Conservation (phyloP, 2,113 vertebrate genomes). For the Sander lucioperca region DNA sequence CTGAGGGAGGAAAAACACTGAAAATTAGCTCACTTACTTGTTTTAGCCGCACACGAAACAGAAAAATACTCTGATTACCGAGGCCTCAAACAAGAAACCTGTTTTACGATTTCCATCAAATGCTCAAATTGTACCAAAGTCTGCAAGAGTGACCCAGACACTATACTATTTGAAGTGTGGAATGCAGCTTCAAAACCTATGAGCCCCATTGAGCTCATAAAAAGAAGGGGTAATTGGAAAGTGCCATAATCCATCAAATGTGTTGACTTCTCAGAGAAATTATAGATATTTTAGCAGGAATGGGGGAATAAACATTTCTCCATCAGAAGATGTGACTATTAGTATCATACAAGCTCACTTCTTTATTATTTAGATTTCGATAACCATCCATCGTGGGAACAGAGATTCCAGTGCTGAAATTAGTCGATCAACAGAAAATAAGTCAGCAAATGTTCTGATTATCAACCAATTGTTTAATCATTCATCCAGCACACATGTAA, state of each 20-base stretch:
- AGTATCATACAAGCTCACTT: not conserved
- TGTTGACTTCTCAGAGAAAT: constrained; percentile 19
- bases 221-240: constrained; percentile 17
- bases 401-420: not conserved
- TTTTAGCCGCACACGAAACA: not conserved
- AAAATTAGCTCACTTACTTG: constrained; percentile 6
- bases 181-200: constrained; percentile 43
- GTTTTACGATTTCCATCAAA: constrained; percentile 32
- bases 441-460: not conserved
- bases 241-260: constrained; percentile 42
- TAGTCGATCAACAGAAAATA: not conserved
- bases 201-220: constrained; percentile 23
- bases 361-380: not conserved
- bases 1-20: constrained; percentile 73
- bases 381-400: not conserved
- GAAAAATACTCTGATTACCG: not conserved
- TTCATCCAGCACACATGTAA: not conserved
- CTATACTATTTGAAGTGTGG: constrained; percentile 51
- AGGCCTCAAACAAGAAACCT: not conserved
- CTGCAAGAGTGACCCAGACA: constrained; percentile 56
- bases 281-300: not conserved
- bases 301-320: not conserved
- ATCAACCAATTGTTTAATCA: not conserved
- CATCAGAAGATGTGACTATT: not conserved
- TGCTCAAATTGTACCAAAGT: constrained; percentile 32